A percentile compares a stretch with the other conserved stretches of the same genome.
phyloP scores from a whole-genome alignment of 1,140 invertebrate species.

The Nasonia longicornis region DNA sequence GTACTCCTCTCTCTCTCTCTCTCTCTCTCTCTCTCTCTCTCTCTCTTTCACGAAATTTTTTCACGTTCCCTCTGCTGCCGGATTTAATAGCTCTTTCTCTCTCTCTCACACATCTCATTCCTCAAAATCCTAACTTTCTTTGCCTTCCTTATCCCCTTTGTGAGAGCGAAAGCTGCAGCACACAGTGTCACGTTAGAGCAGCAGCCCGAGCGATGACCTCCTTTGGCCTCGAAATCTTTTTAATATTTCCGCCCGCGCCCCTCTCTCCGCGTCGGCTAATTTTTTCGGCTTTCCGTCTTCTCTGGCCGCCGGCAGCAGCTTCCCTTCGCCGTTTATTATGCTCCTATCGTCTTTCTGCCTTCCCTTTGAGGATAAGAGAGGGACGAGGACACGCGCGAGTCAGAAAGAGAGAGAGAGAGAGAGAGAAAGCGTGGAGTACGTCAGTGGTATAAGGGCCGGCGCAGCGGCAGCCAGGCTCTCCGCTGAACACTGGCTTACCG shows the following conservation, averaged over 20 bases:
- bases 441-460: too few relatives aligned
- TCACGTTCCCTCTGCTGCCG: background rate
- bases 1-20: too few relatives aligned
- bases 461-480: too few relatives aligned
- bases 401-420: too few relatives aligned
- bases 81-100: background rate
- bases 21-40: background rate
- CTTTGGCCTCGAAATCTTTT: conserved; percentile 29
- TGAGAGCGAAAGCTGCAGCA: background rate
- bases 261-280: background rate
- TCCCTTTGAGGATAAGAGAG: too few relatives aligned
- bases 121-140: conserved; percentile 7
- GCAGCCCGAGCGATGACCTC: background rate
- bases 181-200: background rate
- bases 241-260: conserved; percentile 3
- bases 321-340: too few relatives aligned
- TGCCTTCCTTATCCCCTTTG: conserved; percentile 25
- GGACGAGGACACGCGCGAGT: background rate
- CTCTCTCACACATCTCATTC: background rate
- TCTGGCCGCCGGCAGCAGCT: background rate
- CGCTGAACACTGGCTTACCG: background rate
- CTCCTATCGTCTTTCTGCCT: too few relatives aligned
- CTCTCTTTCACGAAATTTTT: too few relatives aligned
- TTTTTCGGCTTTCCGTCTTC: conserved; percentile 25
- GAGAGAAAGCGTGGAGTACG: too few relatives aligned